Evolutionary conservation across 2,113 vertebrate species (phyloP), one percentile per base, ranked within the genome.

Genomic region (Speoplatyrhinus poulsoni): DNA sequence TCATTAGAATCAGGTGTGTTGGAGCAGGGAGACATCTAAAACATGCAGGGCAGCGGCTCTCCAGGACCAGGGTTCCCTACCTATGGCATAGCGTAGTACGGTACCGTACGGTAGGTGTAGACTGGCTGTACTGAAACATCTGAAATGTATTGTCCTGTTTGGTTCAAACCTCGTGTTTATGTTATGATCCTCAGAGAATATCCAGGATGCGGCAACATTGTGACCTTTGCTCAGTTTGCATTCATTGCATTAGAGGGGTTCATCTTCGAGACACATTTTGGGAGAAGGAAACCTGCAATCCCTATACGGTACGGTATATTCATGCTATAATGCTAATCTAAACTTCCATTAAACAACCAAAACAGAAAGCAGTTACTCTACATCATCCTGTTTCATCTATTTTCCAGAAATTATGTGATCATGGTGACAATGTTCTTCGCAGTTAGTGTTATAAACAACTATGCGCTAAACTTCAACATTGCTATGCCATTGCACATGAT

Each of bases 351-450:
- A 59, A 26, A 6, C 13, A 9, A 41, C 17, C 49, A 10, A 60
- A 32, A 0, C 56, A 58, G 19, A 11, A 12, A 61, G 4, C 53
- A 3, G 26, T 59, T 1, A 1, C 12, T 46, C 2, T 63, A 26
- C 60, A 12, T 2, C 41, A 48, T 58, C 62, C 41, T 36, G 7
- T 3, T 75, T 56, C 8, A 13, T 11, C 3, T 60, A 9, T 67
- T 60, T 8, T 60, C 0, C 85, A 99, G 98, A 36, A 95, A 96
- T 72, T 99, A 99, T 11, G 79, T 93, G 15, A 77, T 94, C 52
- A 99, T 99, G 97, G 98, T 99, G 64, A 91, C 94, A 60, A 99
- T 99, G 98, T 99, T 98, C 92, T 99, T 99, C 91, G 95, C 95
- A 0, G 93, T 98, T 84, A 99, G 96, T 0, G 96, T 99, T 80